Evolutionary conservation across 2,888 invertebrate genomes (phyloP).

Genomic region (Saturnia japonica): DNA sequence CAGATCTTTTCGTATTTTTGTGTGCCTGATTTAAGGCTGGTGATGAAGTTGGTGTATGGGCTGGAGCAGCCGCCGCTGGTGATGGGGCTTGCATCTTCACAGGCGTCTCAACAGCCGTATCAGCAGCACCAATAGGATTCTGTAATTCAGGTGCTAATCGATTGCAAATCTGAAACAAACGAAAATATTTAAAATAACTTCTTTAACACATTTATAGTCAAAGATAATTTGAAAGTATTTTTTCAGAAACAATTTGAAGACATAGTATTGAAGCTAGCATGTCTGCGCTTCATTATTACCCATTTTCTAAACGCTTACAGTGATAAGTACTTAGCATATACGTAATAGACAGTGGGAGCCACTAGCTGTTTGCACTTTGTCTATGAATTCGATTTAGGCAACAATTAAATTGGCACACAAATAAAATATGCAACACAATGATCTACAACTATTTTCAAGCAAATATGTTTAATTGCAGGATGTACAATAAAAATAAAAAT

Average conservation of each 20-base stretch:
- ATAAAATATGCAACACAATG: neutral
- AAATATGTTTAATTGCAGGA: neutral
- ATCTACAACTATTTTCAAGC: neutral
- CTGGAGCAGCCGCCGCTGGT: slow-evolving; percentile 68
- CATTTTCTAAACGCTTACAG: neutral
- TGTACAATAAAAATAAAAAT: neutral
- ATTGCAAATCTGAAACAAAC: slow-evolving; percentile 60
- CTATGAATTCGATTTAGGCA: neutral
- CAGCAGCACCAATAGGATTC: slow-evolving; percentile 81
- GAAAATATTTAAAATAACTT: neutral
- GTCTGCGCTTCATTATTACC: neutral
- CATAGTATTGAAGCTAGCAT: neutral
- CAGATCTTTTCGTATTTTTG: slow-evolving; percentile 84
- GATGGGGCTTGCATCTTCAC: slow-evolving; percentile 77
- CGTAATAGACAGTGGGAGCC: too few species aligned
- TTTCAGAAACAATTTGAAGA: neutral
- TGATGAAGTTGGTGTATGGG: slow-evolving; percentile 64
- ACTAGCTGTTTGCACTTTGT: neutral
- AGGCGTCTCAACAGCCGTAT: slow-evolving; percentile 75
- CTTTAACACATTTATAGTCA: neutral
- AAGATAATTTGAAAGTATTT: neutral
- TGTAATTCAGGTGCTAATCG: slow-evolving; percentile 68
- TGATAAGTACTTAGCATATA: neutral
- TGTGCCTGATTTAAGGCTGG: slow-evolving; percentile 68
- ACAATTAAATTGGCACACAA: neutral